A percentile compares a stretch with the other conserved stretches of the same genome.
These are phyloP conservation scores for Whitmania pigra DNA, from an alignment of 1,140 invertebrate species.

Conservation along the genomic window DNA sequence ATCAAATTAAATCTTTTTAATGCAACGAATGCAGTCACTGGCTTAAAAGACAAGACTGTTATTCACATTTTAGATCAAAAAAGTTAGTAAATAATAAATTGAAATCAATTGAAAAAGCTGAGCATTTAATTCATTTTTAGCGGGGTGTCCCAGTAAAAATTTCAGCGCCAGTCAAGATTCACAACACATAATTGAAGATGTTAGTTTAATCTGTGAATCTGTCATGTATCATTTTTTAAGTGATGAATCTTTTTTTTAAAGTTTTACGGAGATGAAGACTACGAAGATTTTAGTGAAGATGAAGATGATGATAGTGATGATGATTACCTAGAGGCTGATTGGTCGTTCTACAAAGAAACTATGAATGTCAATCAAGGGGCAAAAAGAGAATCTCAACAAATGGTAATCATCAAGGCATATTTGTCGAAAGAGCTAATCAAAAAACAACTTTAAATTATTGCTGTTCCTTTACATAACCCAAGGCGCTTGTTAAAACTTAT, in stretches of 20 bases:
- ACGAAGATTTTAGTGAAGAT: background rate
- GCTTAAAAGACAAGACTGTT: background rate
- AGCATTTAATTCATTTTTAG: too few relatives aligned
- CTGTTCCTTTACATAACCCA: background rate
- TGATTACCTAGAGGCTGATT: background rate
- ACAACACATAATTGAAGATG: background rate
- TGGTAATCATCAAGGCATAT: too few relatives aligned
- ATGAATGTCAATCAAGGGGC: background rate
- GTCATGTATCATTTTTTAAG: background rate
- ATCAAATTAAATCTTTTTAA: background rate
- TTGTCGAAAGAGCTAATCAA: too few relatives aligned
- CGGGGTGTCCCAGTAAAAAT: too few relatives aligned
- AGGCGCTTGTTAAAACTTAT: background rate
- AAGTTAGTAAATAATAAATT: background rate
- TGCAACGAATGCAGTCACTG: background rate
- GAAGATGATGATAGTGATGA: constrained; percentile 18
- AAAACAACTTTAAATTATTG: too few relatives aligned
- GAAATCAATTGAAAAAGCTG: too few relatives aligned
- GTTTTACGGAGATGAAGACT: background rate
- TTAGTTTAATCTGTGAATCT: background rate
- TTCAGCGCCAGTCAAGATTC: too few relatives aligned
- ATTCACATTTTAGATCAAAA: constrained; percentile 5
- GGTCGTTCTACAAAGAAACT: constrained; percentile 7
- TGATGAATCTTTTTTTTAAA: too few relatives aligned
- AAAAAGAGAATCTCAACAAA: background rate